Percentiles rank a stretch among this genome's conserved stretches.
Evolutionary conservation across 2,888 invertebrate genomes (phyloP).

Genomic region (Lochmaea capreae): DNA sequence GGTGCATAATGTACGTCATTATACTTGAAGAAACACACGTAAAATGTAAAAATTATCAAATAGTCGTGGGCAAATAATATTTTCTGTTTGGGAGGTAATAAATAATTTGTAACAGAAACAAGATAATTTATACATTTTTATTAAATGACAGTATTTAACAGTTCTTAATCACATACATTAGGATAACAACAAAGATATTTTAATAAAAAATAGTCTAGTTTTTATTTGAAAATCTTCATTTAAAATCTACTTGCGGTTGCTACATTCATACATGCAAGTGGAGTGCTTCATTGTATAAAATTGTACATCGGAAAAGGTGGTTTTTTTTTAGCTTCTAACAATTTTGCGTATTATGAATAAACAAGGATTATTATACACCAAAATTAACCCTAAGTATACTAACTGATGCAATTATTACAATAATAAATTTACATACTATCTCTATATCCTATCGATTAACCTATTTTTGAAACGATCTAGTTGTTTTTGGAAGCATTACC

Average conservation of each 20-base stretch:
- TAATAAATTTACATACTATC: conserved; percentile 26
- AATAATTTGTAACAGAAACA: background rate
- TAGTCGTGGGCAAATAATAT: no score
- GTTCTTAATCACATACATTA: conserved; percentile 57
- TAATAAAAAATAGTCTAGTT: conserved; percentile 56
- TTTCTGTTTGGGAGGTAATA: background rate
- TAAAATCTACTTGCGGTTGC: conserved; percentile 6
- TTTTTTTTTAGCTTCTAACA: background rate
- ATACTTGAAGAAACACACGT: no score
- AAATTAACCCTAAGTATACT: conserved; percentile 24
- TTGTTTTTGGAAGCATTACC: conserved; percentile 32
- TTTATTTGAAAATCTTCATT: conserved; percentile 43
- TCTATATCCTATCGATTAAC: conserved; percentile 31
- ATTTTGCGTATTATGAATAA: conserved; percentile 7
- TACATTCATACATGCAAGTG: conserved; percentile 18
- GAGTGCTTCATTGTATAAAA: conserved; percentile 20
- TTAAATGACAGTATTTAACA: conserved; percentile 39
- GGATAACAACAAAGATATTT: conserved; percentile 55
- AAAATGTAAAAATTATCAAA: no score
- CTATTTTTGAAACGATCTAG: conserved; percentile 21
- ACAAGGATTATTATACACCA: conserved; percentile 28
- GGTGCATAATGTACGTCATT: no score
- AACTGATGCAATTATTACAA: conserved; percentile 13
- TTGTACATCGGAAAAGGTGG: conserved; percentile 1
- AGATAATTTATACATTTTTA: conserved; percentile 19